Percentiles rank a stretch among this genome's conserved stretches.
Evolutionary conservation across 1,140 invertebrate genomes (phyloP).

Genomic region (Melitaea cinxia): DNA sequence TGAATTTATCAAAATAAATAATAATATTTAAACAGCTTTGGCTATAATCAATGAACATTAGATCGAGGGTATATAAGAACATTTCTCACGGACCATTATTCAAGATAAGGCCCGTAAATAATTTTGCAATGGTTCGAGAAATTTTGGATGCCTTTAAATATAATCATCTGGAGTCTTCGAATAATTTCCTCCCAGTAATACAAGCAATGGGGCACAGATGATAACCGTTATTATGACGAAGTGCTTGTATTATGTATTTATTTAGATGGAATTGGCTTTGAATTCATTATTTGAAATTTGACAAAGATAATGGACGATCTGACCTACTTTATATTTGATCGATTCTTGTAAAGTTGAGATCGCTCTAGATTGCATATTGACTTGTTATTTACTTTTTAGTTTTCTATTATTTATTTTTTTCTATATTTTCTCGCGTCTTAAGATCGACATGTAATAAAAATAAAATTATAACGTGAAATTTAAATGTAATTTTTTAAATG

Average conservation of each 20-base stretch:
- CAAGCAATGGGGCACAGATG: constrained; percentile 5
- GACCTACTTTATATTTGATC: no score
- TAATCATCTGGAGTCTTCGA: constrained; percentile 8
- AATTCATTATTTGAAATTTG: neutral
- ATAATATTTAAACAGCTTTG: neutral
- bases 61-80: constrained; percentile 10
- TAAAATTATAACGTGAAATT: no score
- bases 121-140: constrained; percentile 22
- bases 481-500: no score
- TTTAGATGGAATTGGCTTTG: neutral
- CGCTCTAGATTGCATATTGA: no score
- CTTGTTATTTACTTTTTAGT: no score
- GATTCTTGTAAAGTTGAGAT: no score
- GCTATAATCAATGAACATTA: constrained; percentile 5
- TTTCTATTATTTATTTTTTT: no score
- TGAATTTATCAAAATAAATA: no score
- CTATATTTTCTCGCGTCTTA: no score
- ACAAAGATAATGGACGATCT: neutral
- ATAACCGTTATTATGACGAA: constrained; percentile 13
- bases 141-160: constrained; percentile 17
- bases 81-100: constrained; percentile 21
- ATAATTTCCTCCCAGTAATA: constrained; percentile 19
- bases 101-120: constrained; percentile 24
- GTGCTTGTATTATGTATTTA: neutral
- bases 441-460: no score